Conservation (phyloP, 2,888 invertebrate species). For the Andrena marginata region DNA sequence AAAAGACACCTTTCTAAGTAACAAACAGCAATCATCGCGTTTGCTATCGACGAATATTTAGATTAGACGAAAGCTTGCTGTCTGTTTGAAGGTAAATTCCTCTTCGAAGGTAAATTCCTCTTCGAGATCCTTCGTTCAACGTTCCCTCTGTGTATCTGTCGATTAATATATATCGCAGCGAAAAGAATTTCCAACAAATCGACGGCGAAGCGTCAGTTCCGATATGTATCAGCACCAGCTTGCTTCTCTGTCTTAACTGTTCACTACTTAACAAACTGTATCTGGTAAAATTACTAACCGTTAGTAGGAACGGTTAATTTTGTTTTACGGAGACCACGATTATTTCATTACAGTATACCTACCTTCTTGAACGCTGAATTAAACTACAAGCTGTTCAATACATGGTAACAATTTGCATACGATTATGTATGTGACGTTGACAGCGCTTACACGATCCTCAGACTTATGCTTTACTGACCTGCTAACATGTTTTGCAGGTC, state of each 20-base stretch:
- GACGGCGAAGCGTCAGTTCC: slow-evolving; percentile 16
- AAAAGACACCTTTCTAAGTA: neutral
- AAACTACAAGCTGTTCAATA: slow-evolving; percentile 56
- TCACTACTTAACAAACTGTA: slow-evolving; percentile 46
- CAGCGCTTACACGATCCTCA: neutral
- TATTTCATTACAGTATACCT: slow-evolving; percentile 68
- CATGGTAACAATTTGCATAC: slow-evolving; percentile 59
- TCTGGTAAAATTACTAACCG: slow-evolving; percentile 57
- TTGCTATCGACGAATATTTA: slow-evolving; percentile 21
- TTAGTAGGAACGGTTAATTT: slow-evolving; percentile 48
- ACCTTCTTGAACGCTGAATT: slow-evolving; percentile 67
- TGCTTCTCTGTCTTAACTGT: slow-evolving; percentile 26
- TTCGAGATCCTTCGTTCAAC: neutral
- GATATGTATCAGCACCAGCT: slow-evolving; percentile 33
- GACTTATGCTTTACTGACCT: slow-evolving; percentile 11
- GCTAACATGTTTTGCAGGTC: slow-evolving; percentile 46
- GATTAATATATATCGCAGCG: neutral
- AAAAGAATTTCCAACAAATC: slow-evolving; percentile 12
- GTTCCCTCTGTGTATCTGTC: neutral
- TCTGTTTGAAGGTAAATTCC: slow-evolving; percentile 14
- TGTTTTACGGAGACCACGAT: slow-evolving; percentile 51
- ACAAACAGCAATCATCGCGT: neutral
- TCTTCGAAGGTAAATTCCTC: neutral
- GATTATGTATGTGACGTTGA: slow-evolving; percentile 40
- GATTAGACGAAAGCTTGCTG: slow-evolving; percentile 26